phyloP scores from a whole-genome alignment of 2,888 invertebrate species.

The Cantharis nigra region DNA sequence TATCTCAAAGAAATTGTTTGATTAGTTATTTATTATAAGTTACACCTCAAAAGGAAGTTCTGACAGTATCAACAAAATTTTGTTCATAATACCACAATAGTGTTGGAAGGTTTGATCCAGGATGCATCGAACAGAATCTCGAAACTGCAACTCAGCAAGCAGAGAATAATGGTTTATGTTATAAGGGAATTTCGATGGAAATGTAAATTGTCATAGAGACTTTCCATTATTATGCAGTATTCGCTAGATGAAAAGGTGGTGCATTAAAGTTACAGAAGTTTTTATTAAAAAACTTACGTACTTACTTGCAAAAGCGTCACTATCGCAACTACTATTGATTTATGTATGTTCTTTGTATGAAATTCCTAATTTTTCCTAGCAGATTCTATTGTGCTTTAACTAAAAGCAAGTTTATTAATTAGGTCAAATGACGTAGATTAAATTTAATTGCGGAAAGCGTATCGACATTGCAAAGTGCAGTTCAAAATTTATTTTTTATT shows the following conservation, averaged over 20 bases:
- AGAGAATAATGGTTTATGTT: neutral
- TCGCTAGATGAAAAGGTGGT: neutral
- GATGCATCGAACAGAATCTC: neutral
- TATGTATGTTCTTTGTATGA: neutral
- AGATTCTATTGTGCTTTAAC: neutral
- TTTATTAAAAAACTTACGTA: neutral
- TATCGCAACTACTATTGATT: neutral
- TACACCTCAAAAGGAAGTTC: too few species aligned
- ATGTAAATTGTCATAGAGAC: neutral
- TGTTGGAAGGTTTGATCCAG: neutral
- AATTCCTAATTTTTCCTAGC: neutral
- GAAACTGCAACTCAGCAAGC: neutral
- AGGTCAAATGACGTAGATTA: neutral
- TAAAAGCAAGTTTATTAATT: neutral
- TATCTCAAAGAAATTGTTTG: too few species aligned
- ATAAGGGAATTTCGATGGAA: neutral
- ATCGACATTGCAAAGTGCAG: neutral
- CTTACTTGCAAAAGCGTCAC: neutral
- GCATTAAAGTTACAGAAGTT: neutral
- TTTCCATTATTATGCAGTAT: neutral
- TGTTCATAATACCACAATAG: neutral
- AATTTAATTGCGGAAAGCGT: neutral
- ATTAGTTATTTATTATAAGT: too few species aligned
- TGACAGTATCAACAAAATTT: neutral
- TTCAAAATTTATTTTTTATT: neutral